phyloP scores from a whole-genome alignment of 2,113 vertebrate genomes.

The Motacilla alba region DNA sequence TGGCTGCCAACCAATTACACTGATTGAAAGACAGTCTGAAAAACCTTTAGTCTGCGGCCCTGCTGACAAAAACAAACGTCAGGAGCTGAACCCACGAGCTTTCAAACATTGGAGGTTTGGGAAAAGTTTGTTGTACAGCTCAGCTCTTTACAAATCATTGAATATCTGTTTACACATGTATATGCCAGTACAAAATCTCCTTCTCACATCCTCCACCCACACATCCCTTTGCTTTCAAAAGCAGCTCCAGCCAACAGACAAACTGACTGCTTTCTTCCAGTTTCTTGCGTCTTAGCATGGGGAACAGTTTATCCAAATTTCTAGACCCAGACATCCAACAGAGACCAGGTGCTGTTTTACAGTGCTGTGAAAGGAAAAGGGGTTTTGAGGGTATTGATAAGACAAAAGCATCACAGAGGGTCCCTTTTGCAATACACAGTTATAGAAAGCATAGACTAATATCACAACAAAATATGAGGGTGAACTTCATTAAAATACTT shows the following conservation, averaged over 20 bases:
- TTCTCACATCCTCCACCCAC: slow-evolving; percentile 15
- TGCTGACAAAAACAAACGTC: background rate
- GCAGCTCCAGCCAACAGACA: background rate
- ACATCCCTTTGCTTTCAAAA: background rate
- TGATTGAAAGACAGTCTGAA: background rate
- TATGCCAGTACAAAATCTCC: slow-evolving; percentile 5
- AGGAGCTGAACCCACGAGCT: background rate
- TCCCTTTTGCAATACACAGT: background rate
- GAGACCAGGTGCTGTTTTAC: accelerated
- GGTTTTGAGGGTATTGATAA: background rate
- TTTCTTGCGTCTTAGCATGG: background rate
- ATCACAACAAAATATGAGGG: background rate
- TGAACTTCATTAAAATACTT: background rate
- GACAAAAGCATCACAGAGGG: background rate
- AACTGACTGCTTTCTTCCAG: background rate
- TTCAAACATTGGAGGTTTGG: background rate
- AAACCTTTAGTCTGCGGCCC: background rate
- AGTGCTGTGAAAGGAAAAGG: background rate
- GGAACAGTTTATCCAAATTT: background rate
- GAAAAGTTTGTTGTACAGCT: background rate
- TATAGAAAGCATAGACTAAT: background rate
- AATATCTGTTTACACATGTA: slow-evolving; percentile 3
- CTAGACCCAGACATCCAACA: background rate
- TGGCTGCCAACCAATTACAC: background rate
- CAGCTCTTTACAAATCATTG: background rate